A percentile compares a stretch with the other conserved stretches of the same genome.
These are phyloP conservation scores for Notothenia rossii DNA, from an alignment of 2,113 vertebrate genomes.

Conservation along the genomic window DNA sequence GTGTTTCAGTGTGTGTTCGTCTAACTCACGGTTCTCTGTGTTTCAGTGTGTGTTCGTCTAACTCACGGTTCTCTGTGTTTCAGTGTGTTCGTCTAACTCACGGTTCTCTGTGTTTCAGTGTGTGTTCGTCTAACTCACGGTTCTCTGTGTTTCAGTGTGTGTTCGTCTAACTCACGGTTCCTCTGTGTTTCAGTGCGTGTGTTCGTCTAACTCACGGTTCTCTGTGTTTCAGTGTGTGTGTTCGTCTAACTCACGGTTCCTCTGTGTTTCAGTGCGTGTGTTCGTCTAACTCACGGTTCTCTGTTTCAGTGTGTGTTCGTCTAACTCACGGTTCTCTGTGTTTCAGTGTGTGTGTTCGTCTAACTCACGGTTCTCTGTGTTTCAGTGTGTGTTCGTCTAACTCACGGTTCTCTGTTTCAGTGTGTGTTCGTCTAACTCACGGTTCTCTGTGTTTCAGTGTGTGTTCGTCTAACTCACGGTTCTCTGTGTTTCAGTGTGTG, in stretches of 20 bases:
- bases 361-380: constrained; percentile 8
- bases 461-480: neutral
- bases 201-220: neutral
- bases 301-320: constrained; percentile 86
- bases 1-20: constrained; percentile 50
- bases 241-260: neutral
- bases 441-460: constrained; percentile 66
- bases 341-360: constrained; percentile 89
- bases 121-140: too few relatives aligned
- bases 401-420: constrained; percentile 77
- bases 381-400: constrained; percentile 89
- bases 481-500: too few relatives aligned
- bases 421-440: constrained; percentile 82
- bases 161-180: neutral
- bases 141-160: neutral
- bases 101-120: too few relatives aligned
- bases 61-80: too few relatives aligned
- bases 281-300: neutral
- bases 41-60: too few relatives aligned
- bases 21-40: neutral
- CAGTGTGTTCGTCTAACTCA: constrained; percentile 78
- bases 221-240: constrained; percentile 86
- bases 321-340: neutral
- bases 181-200: constrained; percentile 79
- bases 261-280: constrained; percentile 89